Percentiles rank a stretch among this genome's conserved stretches.
These are phyloP conservation scores for Batillaria attramentaria DNA, from an alignment of 1,140 invertebrate genomes.

Conservation along the genomic window DNA sequence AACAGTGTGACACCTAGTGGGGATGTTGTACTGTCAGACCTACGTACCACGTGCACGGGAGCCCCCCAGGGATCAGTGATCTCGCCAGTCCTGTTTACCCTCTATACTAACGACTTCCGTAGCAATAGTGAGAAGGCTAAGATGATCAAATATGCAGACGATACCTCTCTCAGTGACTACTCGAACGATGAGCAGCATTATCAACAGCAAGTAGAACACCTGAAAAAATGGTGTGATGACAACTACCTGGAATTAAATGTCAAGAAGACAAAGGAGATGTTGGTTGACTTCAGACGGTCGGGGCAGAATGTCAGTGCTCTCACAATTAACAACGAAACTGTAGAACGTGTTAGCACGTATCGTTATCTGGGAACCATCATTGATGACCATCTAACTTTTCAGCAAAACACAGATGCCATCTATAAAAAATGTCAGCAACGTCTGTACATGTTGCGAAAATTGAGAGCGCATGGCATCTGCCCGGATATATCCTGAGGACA, in stretches of 20 bases:
- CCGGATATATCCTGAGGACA: no score
- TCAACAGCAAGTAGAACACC: not conserved
- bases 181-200: not conserved
- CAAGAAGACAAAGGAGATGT: not conserved
- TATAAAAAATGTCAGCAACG: not conserved
- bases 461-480: no score
- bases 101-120: not conserved
- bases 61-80: slow-evolving; percentile 10
- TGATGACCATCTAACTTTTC: not conserved
- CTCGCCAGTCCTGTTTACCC: not conserved
- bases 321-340: slow-evolving; percentile 1
- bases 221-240: not conserved
- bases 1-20: not conserved
- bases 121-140: not conserved
- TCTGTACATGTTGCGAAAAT: no score
- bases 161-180: not conserved
- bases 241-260: slow-evolving; percentile 6
- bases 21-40: not conserved
- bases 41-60: not conserved
- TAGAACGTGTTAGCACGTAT: not conserved
- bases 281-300: not conserved
- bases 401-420: not conserved
- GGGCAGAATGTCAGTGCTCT: not conserved
- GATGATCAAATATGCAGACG: not conserved
- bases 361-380: slow-evolving; percentile 10